A percentile compares a stretch with the other conserved stretches of the same genome.
phyloP scores from a whole-genome alignment of 2,797 vertebrate genomes.

The Intellagama lesueurii region DNA sequence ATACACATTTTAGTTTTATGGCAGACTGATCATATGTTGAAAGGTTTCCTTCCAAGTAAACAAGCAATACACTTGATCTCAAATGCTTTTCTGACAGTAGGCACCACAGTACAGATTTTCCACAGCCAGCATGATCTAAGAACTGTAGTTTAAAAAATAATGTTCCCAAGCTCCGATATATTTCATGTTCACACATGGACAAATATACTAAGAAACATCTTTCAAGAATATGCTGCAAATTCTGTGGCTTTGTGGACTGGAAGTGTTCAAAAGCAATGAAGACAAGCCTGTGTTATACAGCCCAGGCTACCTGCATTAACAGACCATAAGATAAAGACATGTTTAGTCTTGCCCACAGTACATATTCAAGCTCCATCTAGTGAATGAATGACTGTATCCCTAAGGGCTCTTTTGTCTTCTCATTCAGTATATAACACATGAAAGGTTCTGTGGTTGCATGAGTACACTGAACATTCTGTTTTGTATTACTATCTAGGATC shows the following conservation, averaged over 20 bases:
- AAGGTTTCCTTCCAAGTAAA: background rate
- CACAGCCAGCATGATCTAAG: too few species aligned
- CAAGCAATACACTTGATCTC: background rate
- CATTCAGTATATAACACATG: background rate
- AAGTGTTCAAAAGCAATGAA: background rate
- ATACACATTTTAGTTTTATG: too few species aligned
- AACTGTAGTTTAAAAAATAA: too few species aligned
- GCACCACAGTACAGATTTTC: background rate
- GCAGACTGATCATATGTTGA: background rate
- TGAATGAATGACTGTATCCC: background rate
- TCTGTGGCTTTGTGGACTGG: background rate
- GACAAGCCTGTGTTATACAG: background rate
- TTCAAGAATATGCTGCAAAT: background rate
- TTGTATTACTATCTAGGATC: background rate
- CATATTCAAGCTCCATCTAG: background rate
- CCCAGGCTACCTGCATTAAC: background rate
- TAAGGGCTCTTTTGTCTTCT: background rate
- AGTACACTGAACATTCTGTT: background rate
- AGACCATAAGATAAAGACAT: background rate
- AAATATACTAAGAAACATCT: background rate
- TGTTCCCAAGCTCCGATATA: background rate
- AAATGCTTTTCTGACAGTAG: background rate
- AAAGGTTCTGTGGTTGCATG: background rate
- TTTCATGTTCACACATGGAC: rapidly evolving
- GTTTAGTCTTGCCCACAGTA: background rate